These are phyloP conservation scores for Sardinella longiceps DNA, from an alignment of 2,797 vertebrate species.

Conservation along the genomic window DNA sequence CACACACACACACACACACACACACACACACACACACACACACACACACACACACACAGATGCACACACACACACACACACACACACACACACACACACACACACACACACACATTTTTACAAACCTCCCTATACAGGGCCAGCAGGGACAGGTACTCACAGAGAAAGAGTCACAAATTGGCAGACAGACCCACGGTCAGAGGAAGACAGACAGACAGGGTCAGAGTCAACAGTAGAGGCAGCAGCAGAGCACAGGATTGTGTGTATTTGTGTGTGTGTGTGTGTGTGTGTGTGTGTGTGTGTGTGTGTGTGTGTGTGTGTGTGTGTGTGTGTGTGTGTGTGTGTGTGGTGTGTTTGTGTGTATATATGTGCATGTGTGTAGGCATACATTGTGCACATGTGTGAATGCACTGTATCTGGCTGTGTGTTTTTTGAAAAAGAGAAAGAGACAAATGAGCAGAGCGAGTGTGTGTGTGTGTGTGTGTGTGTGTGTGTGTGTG, in stretches of 20 bases:
- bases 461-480: background rate
- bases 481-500: background rate
- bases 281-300: slow-evolving; percentile 23
- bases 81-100: slow-evolving; percentile 31
- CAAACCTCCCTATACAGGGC: background rate
- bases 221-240: slow-evolving; percentile 68
- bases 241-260: slow-evolving; percentile 48
- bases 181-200: slow-evolving; percentile 68
- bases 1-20: slow-evolving; percentile 46
- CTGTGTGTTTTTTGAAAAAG: background rate
- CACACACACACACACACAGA: slow-evolving; percentile 45
- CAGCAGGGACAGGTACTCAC: slow-evolving; percentile 71
- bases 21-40: slow-evolving; percentile 51
- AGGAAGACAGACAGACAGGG: slow-evolving; percentile 72
- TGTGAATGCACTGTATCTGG: background rate
- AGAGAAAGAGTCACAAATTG: slow-evolving; percentile 61
- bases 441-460: too few relatives aligned
- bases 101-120: slow-evolving; percentile 39
- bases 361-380: slow-evolving; percentile 38
- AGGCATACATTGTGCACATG: background rate
- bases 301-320: slow-evolving; percentile 17
- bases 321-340: background rate
- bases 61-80: slow-evolving; percentile 32
- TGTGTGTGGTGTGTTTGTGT: slow-evolving; percentile 25
- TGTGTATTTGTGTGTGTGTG: slow-evolving; percentile 42